Evolutionary conservation across 2,888 invertebrate species (phyloP).

Genomic region (Tachina grossa): DNA sequence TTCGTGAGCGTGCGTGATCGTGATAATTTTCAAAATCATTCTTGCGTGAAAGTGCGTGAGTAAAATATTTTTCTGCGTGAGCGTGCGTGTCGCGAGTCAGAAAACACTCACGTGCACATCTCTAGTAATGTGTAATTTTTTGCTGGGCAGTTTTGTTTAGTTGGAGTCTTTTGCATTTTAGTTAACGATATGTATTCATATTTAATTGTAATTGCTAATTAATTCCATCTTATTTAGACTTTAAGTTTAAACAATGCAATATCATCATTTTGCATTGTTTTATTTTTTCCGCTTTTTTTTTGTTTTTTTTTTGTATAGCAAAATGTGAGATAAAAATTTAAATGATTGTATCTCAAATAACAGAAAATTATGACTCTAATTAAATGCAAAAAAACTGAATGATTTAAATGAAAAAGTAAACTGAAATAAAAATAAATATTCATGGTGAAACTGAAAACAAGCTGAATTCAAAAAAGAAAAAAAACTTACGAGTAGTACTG

Average conservation of each 20-base stretch:
- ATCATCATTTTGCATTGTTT: slow-evolving; percentile 7
- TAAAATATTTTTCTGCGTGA: no score
- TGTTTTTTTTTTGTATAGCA: not conserved
- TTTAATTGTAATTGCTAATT: not conserved
- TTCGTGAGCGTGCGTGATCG: no score
- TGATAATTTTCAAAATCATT: no score
- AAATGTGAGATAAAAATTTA: slow-evolving; percentile 13
- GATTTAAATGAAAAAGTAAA: not conserved
- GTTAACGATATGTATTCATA: not conserved
- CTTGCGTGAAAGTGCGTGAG: no score
- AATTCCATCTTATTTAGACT: slow-evolving; percentile 1
- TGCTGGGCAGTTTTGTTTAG: no score
- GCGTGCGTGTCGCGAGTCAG: no score
- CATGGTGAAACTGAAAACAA: not conserved
- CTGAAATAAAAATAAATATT: not conserved
- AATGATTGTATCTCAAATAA: slow-evolving; percentile 2
- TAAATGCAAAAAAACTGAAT: slow-evolving; percentile 21
- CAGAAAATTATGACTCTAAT: slow-evolving; percentile 22
- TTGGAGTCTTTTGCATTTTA: not conserved
- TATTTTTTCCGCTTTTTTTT: slow-evolving; percentile 1
- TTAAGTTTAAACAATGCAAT: slow-evolving; percentile 35
- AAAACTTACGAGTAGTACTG: not conserved
- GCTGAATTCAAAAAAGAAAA: slow-evolving; percentile 4
- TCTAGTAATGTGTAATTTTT: no score
- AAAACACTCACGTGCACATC: no score